These are phyloP conservation scores for Montipora capricornis DNA, from an alignment of 64 coral and sea anemone genomes.

Conservation along the genomic window DNA sequence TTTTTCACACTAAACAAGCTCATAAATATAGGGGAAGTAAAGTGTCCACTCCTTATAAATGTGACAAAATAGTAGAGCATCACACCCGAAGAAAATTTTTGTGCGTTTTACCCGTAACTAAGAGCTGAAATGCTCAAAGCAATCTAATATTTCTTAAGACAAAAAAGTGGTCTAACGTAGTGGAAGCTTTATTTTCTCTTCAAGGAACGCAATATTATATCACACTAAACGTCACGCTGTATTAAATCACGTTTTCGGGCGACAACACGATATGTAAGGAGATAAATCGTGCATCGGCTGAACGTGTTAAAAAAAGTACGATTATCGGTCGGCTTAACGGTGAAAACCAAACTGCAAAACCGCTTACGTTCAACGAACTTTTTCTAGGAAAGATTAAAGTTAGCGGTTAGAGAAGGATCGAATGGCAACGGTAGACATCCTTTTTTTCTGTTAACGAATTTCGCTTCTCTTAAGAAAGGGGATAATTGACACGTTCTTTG, in stretches of 20 bases:
- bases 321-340: constrained; percentile 11
- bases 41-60: too few species aligned
- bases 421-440: too few species aligned
- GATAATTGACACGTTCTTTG: constrained; percentile 14
- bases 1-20: too few species aligned
- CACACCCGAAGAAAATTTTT: not conserved
- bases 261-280: constrained; percentile 23
- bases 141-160: not conserved
- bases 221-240: constrained; percentile 8
- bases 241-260: not conserved
- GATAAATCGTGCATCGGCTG: constrained; percentile 16
- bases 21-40: too few species aligned
- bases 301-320: constrained; percentile 35
- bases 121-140: not conserved
- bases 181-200: not conserved
- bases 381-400: not conserved
- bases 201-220: not conserved
- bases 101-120: not conserved
- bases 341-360: not conserved
- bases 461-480: not conserved
- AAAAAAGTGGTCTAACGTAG: not conserved
- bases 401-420: constrained; percentile 12
- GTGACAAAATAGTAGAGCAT: too few species aligned
- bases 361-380: not conserved
- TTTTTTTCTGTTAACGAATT: not conserved